phyloP scores from a whole-genome alignment of 2,113 vertebrate species.

The Chelonoidis abingdonii region DNA sequence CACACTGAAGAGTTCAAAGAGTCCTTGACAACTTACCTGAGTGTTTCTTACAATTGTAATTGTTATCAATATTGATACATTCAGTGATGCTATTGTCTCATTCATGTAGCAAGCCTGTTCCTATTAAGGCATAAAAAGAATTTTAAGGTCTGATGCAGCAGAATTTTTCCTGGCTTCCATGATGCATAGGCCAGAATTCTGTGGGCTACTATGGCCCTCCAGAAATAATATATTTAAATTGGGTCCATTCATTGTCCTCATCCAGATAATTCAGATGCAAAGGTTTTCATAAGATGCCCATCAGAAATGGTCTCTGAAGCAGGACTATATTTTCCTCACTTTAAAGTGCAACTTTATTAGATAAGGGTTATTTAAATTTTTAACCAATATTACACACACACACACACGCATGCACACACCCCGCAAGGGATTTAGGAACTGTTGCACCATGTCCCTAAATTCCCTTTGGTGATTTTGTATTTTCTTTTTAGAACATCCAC shows the following conservation, averaged over 20 bases:
- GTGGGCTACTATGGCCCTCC: not conserved
- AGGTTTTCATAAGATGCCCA: not conserved
- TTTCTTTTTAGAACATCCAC: not conserved
- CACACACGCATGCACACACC: not conserved
- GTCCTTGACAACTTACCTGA: slow-evolving; percentile 27
- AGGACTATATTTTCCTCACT: not conserved
- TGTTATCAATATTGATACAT: slow-evolving; percentile 66
- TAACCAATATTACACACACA: not conserved
- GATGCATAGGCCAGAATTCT: not conserved
- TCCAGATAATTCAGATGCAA: not conserved
- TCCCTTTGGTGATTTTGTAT: not conserved
- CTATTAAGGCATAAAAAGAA: slow-evolving; percentile 13
- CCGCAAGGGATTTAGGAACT: not conserved
- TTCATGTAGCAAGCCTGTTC: slow-evolving; percentile 41
- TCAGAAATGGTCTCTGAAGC: not conserved
- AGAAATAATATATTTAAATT: not conserved
- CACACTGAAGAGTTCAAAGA: slow-evolving; percentile 59
- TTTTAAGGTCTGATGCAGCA: slow-evolving; percentile 51
- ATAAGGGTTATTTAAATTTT: slow-evolving; percentile 14
- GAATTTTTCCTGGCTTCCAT: not conserved
- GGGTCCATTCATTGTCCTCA: not conserved
- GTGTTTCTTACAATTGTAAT: slow-evolving; percentile 59
- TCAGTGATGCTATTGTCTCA: slow-evolving; percentile 11
- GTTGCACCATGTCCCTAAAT: not conserved
- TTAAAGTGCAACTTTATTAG: slow-evolving; percentile 16